Evolutionary conservation across 2,888 invertebrate species (phyloP), one percentile per base, ranked within the genome.

Genomic region (Neoascia interrupta): DNA sequence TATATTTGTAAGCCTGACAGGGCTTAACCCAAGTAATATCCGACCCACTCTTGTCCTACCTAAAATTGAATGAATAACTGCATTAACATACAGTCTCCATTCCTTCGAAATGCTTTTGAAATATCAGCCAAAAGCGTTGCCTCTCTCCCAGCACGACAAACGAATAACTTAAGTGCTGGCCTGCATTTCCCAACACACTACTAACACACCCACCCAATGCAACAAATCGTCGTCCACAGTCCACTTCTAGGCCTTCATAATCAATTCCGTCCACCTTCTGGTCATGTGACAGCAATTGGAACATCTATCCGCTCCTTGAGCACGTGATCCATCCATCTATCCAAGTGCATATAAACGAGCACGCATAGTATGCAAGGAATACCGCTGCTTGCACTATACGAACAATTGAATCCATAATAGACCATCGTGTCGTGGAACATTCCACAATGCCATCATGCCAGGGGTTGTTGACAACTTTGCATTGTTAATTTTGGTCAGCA

Each of bases 151-250:
- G n/a, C n/a, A n/a, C n/a, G n/a, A n/a, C n/a, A n/a, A n/a, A n/a
- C n/a, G n/a, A n/a, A n/a, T n/a, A n/a, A n/a, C n/a, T n/a, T n/a
- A n/a, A n/a, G n/a, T n/a, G n/a, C n/a, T n/a, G n/a, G n/a, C n/a
- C n/a, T n/a, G n/a, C n/a, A n/a, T n/a, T n/a, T 54, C 53, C 54
- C 47, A 69, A 49, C 60, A 36, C 68, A 69, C 74, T 68, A 69
- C 68, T 74, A 61, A 68, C 66, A 68, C 60, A 61, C 68, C 74
- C 60, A 68, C 74, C 68, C 23, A 68, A 68, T 68, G 68, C 26
- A 43, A 49, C 18, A 19, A 43, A 34, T 41, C 13, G 23, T 13
- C 5, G 19, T 26, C 3, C n/a, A n/a, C 23, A 43, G 28, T 31
- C 49, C 54, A n/a, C n/a, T 64, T 39, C 41, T 56, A 41, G 64